Evolutionary conservation across 2,797 vertebrate species (phyloP).

Genomic region (Myotis myotis): DNA sequence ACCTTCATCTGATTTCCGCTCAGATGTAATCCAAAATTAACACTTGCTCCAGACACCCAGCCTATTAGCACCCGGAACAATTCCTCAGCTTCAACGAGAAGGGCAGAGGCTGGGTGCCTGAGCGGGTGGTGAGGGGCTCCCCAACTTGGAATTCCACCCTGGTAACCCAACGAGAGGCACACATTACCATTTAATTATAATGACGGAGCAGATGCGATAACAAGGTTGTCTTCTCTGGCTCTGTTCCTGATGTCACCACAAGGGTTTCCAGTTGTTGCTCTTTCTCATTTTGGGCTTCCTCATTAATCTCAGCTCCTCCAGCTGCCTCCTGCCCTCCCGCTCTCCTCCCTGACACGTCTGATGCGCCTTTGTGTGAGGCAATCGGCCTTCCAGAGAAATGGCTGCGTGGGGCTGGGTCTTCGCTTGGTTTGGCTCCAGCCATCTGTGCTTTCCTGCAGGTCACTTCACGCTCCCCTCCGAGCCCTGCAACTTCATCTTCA

Average conservation of each 20-base stretch:
- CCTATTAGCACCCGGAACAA: slow-evolving; percentile 65
- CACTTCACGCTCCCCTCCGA: neutral
- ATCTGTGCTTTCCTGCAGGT: slow-evolving; percentile 60
- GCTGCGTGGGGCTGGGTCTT: slow-evolving; percentile 8
- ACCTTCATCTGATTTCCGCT: slow-evolving; percentile 77
- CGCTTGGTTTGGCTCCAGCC: slow-evolving; percentile 39
- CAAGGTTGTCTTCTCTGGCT: slow-evolving; percentile 81
- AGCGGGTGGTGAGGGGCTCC: slow-evolving; percentile 39
- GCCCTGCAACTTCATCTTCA: slow-evolving; percentile 11
- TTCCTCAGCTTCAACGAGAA: slow-evolving; percentile 64
- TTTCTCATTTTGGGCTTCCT: slow-evolving; percentile 72
- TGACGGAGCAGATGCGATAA: slow-evolving; percentile 77
- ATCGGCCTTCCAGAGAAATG: slow-evolving; percentile 45
- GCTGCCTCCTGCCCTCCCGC: slow-evolving; percentile 68
- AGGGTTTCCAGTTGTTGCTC: slow-evolving; percentile 78
- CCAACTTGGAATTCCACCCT: slow-evolving; percentile 68
- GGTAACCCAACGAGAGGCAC: slow-evolving; percentile 68
- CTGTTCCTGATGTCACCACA: slow-evolving; percentile 77
- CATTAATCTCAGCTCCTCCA: slow-evolving; percentile 75
- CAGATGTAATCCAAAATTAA: slow-evolving; percentile 81
- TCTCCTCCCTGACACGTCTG: slow-evolving; percentile 52
- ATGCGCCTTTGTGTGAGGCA: slow-evolving; percentile 34
- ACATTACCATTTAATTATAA: slow-evolving; percentile 79
- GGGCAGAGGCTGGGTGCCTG: slow-evolving; percentile 56
- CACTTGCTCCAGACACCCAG: slow-evolving; percentile 77